Conservation (phyloP, 2,113 vertebrate genomes). For the Pseudois nayaur region DNA sequence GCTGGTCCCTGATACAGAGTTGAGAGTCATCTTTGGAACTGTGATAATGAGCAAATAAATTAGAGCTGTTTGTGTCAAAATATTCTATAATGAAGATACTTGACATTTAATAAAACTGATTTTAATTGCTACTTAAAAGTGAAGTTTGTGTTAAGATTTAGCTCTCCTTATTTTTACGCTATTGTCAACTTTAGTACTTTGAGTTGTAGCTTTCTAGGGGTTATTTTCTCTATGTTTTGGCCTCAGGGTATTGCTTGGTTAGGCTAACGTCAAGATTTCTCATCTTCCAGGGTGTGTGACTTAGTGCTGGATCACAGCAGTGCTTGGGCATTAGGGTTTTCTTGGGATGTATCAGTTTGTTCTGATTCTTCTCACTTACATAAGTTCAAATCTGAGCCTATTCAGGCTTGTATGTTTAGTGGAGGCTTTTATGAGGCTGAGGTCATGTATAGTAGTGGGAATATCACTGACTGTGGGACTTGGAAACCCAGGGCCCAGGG, state of each 20-base stretch:
- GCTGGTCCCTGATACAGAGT: not conserved
- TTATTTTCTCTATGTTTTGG: not conserved
- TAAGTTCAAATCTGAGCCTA: not conserved
- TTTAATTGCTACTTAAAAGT: not conserved
- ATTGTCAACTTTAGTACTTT: not conserved
- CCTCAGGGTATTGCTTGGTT: not conserved
- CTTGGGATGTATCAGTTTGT: not conserved
- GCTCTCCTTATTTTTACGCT: not conserved
- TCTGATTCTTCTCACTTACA: not conserved
- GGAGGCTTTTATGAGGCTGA: not conserved
- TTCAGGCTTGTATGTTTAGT: not conserved
- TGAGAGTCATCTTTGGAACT: not conserved
- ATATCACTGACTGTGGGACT: not conserved
- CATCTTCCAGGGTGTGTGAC: rapidly evolving
- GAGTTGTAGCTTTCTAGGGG: not conserved
- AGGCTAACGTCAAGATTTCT: not conserved
- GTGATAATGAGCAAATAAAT: not conserved
- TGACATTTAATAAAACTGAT: not conserved
- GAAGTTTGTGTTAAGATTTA: not conserved
- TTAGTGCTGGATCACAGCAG: not conserved
- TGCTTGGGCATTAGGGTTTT: not conserved
- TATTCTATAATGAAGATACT: not conserved
- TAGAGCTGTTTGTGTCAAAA: not conserved
- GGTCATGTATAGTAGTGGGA: not conserved
- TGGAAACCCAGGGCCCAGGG: rapidly evolving